Base-by-base conservation (phyloP, 53 echinoderm and acorn worm genomes). In the Echinarachnius parma region DNA sequence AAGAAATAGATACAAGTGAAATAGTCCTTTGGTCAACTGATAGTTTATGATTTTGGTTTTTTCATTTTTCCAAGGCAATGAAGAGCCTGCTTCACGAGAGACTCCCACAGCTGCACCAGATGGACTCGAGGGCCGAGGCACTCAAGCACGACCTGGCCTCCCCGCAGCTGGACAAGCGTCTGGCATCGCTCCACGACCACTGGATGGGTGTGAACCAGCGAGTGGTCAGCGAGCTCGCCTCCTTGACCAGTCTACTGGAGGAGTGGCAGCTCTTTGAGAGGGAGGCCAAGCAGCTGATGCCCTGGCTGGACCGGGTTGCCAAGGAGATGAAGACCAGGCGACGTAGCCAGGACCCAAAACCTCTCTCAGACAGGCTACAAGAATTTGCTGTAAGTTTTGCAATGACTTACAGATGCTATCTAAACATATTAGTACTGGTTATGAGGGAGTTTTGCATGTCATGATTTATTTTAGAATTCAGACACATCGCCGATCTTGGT, bases 301-400 rank as follows among this genome's bases (percentile, higher is more conserved):
- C 91, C 11, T 98, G 98, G 98, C 59, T 98, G 60, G 48, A 57
- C 33, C 20, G 23, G 15, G 79, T 91, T 21, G 36, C 61, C 34
- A 75, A 86, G 32, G 71, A 92, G 52, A 64, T 88, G 47, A n/a
- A n/a, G n/a, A n/a, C n/a, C n/a, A n/a, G n/a, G n/a, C n/a, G n/a
- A n/a, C 55, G 72, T 10, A 50, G 62, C 15, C 59, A 72, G n/a
- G n/a, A n/a, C n/a, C n/a, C n/a, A 56, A 90, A 57, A 68, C 80
- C 91, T 5, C 74, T 92, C 47, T 80, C 86, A 26, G 75, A 77
- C 14, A 80, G 80, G 23, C 57, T 92, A 44, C 91, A 98, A n/a
- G 80, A 88, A 49, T 98, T 92, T 54, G 86, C 82, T 81, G 98
- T 95, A 76, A 87, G 90, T 48, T n/a, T n/a, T n/a, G n/a, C n/a